Evolutionary conservation across 2,113 vertebrate species (phyloP).

Genomic region (Podarcis raffonei): DNA sequence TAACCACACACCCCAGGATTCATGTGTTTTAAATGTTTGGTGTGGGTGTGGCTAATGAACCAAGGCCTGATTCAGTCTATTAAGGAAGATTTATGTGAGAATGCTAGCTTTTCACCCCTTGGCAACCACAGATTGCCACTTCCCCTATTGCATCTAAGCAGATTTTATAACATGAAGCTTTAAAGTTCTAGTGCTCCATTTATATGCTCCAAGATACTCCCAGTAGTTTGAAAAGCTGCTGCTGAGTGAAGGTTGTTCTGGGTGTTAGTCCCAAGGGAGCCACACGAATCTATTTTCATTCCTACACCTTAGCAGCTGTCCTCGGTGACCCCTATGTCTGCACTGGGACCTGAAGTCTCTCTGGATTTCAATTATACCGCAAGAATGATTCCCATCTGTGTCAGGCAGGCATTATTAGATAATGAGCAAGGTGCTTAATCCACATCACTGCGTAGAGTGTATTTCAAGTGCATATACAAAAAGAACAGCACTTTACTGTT

Average conservation of each 20-base stretch:
- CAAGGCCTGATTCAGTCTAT: neutral
- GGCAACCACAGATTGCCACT: neutral
- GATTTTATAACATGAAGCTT: neutral
- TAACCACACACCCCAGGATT: no score
- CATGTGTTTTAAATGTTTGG: no score
- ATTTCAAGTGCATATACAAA: neutral
- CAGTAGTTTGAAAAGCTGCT: neutral
- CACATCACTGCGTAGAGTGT: neutral
- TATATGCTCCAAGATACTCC: neutral
- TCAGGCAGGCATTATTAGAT: conserved; percentile 29
- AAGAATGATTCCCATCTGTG: conserved; percentile 39
- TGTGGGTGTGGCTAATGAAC: neutral
- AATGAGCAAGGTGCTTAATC: conserved; percentile 34
- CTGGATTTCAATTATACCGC: conserved; percentile 36
- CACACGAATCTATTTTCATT: conserved; percentile 8
- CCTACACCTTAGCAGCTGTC: conserved; percentile 22
- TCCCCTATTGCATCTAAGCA: neutral
- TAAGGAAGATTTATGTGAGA: neutral
- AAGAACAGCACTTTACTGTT: neutral
- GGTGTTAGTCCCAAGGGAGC: neutral
- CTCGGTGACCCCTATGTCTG: neutral
- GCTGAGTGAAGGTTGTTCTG: neutral
- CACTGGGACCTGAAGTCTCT: neutral
- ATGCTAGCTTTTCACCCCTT: neutral
- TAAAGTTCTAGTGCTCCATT: neutral